These are phyloP conservation scores for Siniperca knerii DNA, from an alignment of 2,113 vertebrate species.

Conservation along the genomic window DNA sequence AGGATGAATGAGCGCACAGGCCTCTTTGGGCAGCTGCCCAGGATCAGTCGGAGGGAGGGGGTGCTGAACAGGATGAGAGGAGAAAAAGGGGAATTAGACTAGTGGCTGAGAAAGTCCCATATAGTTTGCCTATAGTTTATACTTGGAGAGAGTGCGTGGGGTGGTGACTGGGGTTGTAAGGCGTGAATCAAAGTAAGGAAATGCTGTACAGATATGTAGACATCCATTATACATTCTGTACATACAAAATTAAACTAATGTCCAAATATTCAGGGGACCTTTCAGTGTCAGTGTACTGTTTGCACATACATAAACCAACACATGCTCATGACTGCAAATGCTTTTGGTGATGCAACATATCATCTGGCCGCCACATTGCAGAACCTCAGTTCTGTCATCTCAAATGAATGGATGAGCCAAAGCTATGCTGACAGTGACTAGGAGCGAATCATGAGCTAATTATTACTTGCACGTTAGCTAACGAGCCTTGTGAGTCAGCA, in stretches of 20 bases:
- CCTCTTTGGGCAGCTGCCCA: slow-evolving; percentile 80
- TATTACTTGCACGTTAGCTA: neutral
- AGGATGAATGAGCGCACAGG: slow-evolving; percentile 74
- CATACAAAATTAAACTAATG: neutral
- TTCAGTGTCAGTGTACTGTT: neutral
- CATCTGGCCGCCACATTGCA: slow-evolving; percentile 40
- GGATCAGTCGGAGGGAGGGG: slow-evolving; percentile 70
- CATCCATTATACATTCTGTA: neutral
- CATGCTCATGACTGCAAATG: neutral
- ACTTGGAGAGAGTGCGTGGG: slow-evolving; percentile 14
- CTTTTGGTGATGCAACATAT: slow-evolving; percentile 14
- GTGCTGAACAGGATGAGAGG: slow-evolving; percentile 29
- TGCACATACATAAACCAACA: slow-evolving; percentile 8
- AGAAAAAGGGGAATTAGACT: slow-evolving; percentile 33
- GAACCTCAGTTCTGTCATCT: neutral
- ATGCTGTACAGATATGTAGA: neutral
- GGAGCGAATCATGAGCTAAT: neutral
- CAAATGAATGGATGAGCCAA: slow-evolving; percentile 2
- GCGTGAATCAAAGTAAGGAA: neutral
- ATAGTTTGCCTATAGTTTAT: slow-evolving; percentile 27
- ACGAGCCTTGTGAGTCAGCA: neutral
- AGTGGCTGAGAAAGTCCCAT: slow-evolving; percentile 1
- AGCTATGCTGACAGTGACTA: neutral
- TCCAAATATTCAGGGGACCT: slow-evolving; percentile 1
- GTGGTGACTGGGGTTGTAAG: slow-evolving; percentile 1